A percentile compares a stretch with the other conserved stretches of the same genome.
These are phyloP conservation scores for Microtus ochrogaster DNA, from an alignment of 2,113 vertebrate species.

Conservation along the genomic window DNA sequence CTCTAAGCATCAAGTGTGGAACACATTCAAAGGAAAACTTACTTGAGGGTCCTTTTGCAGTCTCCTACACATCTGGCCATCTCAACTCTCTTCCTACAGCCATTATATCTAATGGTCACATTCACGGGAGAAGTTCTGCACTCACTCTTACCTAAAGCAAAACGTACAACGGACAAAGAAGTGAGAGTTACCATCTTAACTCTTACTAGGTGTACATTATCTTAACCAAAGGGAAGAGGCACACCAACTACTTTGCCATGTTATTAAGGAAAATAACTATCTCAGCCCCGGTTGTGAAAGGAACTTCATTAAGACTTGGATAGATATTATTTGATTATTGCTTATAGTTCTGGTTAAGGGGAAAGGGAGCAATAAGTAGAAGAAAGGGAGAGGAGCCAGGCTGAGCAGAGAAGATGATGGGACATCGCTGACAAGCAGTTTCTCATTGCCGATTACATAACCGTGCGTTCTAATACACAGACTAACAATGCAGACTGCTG, in stretches of 20 bases:
- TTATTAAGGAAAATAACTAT: not conserved
- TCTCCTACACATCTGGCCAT: slow-evolving; percentile 75
- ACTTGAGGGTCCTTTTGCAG: slow-evolving; percentile 61
- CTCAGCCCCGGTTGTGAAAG: not conserved
- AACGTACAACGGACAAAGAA: not conserved
- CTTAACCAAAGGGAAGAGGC: not conserved
- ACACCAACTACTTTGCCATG: not conserved
- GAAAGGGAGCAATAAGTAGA: not conserved
- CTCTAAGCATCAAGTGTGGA: not conserved
- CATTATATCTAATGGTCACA: slow-evolving; percentile 59
- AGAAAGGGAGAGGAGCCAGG: not conserved
- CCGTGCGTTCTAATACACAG: not conserved
- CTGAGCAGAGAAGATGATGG: not conserved
- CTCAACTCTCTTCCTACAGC: slow-evolving; percentile 54
- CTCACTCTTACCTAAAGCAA: slow-evolving; percentile 60
- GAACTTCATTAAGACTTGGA: not conserved
- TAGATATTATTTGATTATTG: not conserved
- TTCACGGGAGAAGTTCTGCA: slow-evolving; percentile 53
- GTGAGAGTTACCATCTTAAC: not conserved
- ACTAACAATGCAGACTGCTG: not conserved
- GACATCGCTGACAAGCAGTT: not conserved
- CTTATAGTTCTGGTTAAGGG: not conserved
- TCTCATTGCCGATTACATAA: not conserved
- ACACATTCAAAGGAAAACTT: slow-evolving; percentile 37
- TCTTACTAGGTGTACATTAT: not conserved